These are phyloP conservation scores for Pangasius macronema DNA, from an alignment of 2,797 vertebrate genomes.

Conservation along the genomic window DNA sequence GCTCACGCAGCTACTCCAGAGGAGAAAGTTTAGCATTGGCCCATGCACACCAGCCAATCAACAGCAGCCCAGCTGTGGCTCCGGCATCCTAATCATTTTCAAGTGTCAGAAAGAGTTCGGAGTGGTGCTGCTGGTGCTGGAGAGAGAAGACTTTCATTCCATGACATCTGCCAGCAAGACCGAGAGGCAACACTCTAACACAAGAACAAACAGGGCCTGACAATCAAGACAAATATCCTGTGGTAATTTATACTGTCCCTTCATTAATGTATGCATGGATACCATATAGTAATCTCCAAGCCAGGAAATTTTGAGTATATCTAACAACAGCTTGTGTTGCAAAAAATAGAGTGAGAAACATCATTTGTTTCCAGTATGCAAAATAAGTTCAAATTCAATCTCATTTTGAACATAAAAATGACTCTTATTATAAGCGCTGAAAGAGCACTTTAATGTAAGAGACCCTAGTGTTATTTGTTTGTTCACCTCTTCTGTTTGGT, in stretches of 20 bases:
- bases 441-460: background rate
- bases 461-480: background rate
- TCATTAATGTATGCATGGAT: slow-evolving; percentile 72
- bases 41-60: slow-evolving; percentile 75
- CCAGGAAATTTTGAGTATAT: slow-evolving; percentile 76
- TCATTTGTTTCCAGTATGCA: background rate
- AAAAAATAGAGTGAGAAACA: background rate
- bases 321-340: slow-evolving; percentile 58
- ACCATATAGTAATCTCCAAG: slow-evolving; percentile 63
- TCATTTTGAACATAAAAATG: background rate
- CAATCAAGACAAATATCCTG: slow-evolving; percentile 77
- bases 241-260: slow-evolving; percentile 80
- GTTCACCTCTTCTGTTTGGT: background rate
- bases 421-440: background rate
- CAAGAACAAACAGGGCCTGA: slow-evolving; percentile 73
- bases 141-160: slow-evolving; percentile 78
- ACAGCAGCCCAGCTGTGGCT: slow-evolving; percentile 75
- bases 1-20: slow-evolving; percentile 90
- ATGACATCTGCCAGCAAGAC: slow-evolving; percentile 76
- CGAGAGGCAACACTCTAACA: slow-evolving; percentile 76
- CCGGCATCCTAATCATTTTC: slow-evolving; percentile 73
- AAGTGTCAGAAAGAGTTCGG: slow-evolving; percentile 76
- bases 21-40: slow-evolving; percentile 84
- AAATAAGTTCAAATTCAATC: background rate
- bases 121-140: slow-evolving; percentile 71